Evolutionary conservation across 2,113 vertebrate genomes (phyloP), one percentile per base, ranked within the genome.

Genomic region (Alexandromys fortis): DNA sequence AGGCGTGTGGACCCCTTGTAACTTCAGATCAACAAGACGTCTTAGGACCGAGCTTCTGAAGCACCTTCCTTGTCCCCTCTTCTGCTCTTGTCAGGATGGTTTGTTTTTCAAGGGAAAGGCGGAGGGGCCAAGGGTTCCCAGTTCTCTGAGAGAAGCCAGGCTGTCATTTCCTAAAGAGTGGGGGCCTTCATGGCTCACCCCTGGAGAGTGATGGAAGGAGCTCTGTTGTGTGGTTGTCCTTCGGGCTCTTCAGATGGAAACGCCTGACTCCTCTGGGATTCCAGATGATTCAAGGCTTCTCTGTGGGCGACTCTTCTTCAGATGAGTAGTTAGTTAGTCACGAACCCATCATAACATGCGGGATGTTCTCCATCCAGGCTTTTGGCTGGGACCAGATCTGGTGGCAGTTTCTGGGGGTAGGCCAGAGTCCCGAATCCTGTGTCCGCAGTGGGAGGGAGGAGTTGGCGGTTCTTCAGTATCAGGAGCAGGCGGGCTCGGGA

Each of bases 361-460:
- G 13, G 5, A 10, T 1, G 1, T 7, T 45, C 65, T 86, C 24
- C 7, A 2, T 1, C 8, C 5, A 8, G 28, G 4, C 26, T 82
- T 8, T 1, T 7, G 8, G 38, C 5, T 45, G n/a, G n/a, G 7
- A 13, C 16, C 45, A 11, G 0, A 7, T 33, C 45, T 52, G 85
- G 65, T 1, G 30, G 16, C n/a, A 10, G 38, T 82, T 28, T 33
- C 49, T 65, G 1, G 35, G 24, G 78, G 38, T 16, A 65, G 49
- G 55, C 38, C 45, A 21, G 21, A 5, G 52, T 49, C 33, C 45
- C 52, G 21, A 4, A 45, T 58, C n/a, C 38, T 14, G 7, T 45
- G n/a, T 28, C 82, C 55, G n/a, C 17, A 26, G 19, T 0, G 19
- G 42, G 47, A n/a, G 47, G 42, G 26, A 24, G 14, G 77, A 22